Percentiles rank a stretch among this genome's conserved stretches.
phyloP scores from a whole-genome alignment of 2,888 invertebrate genomes.

The Stictocephala bisonia region DNA sequence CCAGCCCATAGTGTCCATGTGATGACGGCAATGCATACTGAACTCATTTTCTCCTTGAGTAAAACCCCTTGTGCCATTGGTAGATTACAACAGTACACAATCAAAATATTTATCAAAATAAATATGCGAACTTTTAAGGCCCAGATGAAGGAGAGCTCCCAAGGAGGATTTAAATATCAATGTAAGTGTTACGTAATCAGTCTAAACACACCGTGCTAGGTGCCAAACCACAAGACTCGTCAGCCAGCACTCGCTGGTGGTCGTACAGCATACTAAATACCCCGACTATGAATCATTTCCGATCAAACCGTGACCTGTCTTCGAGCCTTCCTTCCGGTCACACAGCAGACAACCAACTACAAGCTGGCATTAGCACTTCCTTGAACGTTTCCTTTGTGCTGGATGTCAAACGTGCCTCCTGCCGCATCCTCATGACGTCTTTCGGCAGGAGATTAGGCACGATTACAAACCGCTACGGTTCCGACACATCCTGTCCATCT shows the following conservation, averaged over 20 bases:
- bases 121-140: too few relatives aligned
- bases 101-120: too few relatives aligned
- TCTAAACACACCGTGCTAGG: too few relatives aligned
- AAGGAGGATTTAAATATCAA: too few relatives aligned
- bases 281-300: constrained; percentile 43
- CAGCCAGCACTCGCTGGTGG: neutral
- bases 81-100: too few relatives aligned
- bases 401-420: neutral
- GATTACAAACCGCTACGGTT: constrained; percentile 14
- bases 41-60: too few relatives aligned
- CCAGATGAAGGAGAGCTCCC: too few relatives aligned
- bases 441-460: constrained; percentile 25
- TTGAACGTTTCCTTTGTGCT: constrained; percentile 21
- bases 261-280: constrained; percentile 27
- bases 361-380: constrained; percentile 32
- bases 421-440: constrained; percentile 12
- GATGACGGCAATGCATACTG: too few relatives aligned
- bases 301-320: constrained; percentile 19
- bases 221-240: constrained; percentile 13
- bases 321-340: constrained; percentile 39
- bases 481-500: neutral
- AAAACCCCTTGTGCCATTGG: too few relatives aligned
- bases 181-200: too few relatives aligned
- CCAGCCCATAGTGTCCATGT: too few relatives aligned
- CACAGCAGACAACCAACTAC: too few relatives aligned